A percentile compares a stretch with the other conserved stretches of the same genome.
Evolutionary conservation across 2,888 invertebrate species (phyloP).

Genomic region (Drosophila rubida): DNA sequence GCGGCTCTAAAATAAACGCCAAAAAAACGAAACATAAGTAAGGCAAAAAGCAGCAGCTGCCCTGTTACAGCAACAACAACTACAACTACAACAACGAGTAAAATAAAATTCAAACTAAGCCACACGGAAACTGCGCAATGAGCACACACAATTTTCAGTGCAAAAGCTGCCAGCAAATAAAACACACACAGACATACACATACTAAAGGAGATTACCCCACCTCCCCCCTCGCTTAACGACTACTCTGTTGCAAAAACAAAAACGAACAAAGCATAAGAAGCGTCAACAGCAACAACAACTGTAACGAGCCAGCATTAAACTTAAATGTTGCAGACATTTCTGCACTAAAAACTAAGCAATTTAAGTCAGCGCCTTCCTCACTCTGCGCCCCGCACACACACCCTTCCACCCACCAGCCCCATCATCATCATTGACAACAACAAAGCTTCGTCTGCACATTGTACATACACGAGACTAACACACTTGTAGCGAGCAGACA

Average conservation of each 20-base stretch:
- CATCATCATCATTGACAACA: slow-evolving; percentile 34
- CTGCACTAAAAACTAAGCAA: slow-evolving; percentile 77
- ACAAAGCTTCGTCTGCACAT: slow-evolving; percentile 38
- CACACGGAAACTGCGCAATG: slow-evolving; percentile 77
- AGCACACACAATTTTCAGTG: slow-evolving; percentile 58
- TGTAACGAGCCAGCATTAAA: slow-evolving; percentile 68
- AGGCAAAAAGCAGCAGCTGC: slow-evolving; percentile 26
- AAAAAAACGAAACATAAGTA: slow-evolving; percentile 28
- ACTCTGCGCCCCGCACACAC: too few relatives aligned
- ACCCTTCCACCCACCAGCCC: slow-evolving; percentile 9
- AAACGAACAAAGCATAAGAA: slow-evolving; percentile 51
- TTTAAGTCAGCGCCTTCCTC: slow-evolving; percentile 62
- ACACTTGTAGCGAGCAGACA: slow-evolving; percentile 40
- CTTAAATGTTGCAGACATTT: slow-evolving; percentile 76
- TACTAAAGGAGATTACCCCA: slow-evolving; percentile 52
- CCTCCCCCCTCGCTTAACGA: neutral
- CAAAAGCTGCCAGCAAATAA: slow-evolving; percentile 52
- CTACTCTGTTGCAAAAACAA: slow-evolving; percentile 21
- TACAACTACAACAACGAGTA: slow-evolving; percentile 15
- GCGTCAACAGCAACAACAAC: slow-evolving; percentile 45
- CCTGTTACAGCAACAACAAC: slow-evolving; percentile 22
- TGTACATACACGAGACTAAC: slow-evolving; percentile 40
- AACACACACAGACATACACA: slow-evolving; percentile 10
- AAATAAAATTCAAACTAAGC: slow-evolving; percentile 66
- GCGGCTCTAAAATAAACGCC: slow-evolving; percentile 47